These are phyloP conservation scores for Cinclus mexicanus DNA, from an alignment of 2,113 vertebrate species.

Conservation along the genomic window DNA sequence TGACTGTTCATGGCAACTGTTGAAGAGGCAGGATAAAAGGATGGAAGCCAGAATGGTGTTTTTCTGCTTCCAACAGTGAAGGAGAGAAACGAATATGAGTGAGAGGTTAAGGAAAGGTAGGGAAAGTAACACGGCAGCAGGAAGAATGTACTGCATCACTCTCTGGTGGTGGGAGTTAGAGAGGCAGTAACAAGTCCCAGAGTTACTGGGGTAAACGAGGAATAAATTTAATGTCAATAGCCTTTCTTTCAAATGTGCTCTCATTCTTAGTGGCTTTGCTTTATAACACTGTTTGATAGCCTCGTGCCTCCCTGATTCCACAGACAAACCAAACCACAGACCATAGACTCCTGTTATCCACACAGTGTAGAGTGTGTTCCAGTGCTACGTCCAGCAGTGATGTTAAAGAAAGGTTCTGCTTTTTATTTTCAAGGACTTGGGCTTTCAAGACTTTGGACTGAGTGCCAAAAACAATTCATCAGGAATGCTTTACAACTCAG, in stretches of 20 bases:
- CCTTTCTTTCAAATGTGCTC: not conserved
- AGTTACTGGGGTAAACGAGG: not conserved
- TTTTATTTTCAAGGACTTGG: constrained; percentile 75
- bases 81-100: not conserved
- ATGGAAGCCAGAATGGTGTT: not conserved
- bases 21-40: not conserved
- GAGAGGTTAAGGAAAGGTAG: not conserved
- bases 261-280: not conserved
- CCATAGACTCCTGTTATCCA: constrained; percentile 28
- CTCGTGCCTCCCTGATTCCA: not conserved
- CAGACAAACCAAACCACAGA: not conserved
- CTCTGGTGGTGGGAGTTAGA: not conserved
- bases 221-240: not conserved
- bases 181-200: not conserved
- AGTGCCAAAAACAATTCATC: constrained; percentile 80
- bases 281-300: not conserved
- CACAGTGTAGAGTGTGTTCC: constrained; percentile 67
- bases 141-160: not conserved
- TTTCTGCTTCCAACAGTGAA: not conserved
- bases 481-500: constrained; percentile 73
- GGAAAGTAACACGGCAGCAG: not conserved
- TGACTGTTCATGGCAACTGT: not conserved
- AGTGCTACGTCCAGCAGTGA: constrained; percentile 61
- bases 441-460: constrained; percentile 77
- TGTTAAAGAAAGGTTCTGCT: constrained; percentile 75